Conservation (phyloP, 2,797 vertebrate genomes). For the Thripadectes ignobilis region DNA sequence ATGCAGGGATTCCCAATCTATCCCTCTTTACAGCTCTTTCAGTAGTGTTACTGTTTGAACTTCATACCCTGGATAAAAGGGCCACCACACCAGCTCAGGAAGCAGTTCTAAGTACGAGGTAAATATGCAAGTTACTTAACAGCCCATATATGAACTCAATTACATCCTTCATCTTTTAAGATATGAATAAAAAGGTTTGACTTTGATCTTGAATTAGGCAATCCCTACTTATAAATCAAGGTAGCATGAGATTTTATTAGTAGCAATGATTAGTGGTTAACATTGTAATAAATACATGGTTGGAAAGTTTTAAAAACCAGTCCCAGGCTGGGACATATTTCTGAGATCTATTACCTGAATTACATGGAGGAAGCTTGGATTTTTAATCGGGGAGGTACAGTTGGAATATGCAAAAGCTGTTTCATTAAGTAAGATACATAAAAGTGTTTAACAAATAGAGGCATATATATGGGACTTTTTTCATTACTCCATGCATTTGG, state of each 20-base stretch:
- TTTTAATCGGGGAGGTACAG: background rate
- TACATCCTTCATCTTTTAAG: conserved; percentile 66
- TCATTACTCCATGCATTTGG: background rate
- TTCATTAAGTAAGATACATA: background rate
- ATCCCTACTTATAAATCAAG: conserved; percentile 59
- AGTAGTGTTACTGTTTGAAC: conserved; percentile 61
- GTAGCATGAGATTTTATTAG: conserved; percentile 60
- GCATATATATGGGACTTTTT: background rate
- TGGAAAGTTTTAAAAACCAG: conserved; percentile 22
- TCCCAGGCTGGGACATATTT: conserved; percentile 6
- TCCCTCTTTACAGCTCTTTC: conserved; percentile 54
- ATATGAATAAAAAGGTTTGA: conserved; percentile 61
- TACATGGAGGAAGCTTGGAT: background rate
- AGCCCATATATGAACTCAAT: conserved; percentile 64
- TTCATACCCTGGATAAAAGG: conserved; percentile 48
- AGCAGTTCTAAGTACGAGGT: conserved; percentile 50
- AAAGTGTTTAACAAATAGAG: background rate
- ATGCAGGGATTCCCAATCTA: conserved; percentile 55
- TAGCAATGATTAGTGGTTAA: conserved; percentile 58
- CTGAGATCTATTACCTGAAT: conserved; percentile 29
- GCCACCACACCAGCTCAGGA: conserved; percentile 42
- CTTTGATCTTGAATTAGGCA: conserved; percentile 73
- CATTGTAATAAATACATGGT: conserved; percentile 13
- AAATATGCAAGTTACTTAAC: conserved; percentile 69
- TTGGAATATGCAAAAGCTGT: background rate